phyloP scores from a whole-genome alignment of 2,888 invertebrate genomes.

The Synergus gifuensis region DNA sequence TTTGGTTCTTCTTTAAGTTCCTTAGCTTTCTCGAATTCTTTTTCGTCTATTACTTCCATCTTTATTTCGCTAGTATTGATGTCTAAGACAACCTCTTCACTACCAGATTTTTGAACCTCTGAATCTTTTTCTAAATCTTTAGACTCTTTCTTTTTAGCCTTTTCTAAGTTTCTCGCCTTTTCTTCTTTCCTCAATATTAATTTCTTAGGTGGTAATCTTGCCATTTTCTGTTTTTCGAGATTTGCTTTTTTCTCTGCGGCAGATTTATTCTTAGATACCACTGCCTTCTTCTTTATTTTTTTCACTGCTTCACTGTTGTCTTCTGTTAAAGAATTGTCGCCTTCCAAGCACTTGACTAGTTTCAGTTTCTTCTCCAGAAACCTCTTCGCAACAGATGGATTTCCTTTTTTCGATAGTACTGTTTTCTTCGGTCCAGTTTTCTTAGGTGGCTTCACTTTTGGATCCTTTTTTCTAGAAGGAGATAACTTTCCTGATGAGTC shows the following conservation, averaged over 20 bases:
- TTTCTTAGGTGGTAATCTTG: constrained; percentile 68
- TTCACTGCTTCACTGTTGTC: constrained; percentile 60
- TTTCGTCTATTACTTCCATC: constrained; percentile 69
- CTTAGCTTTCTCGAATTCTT: constrained; percentile 55
- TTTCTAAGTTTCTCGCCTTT: constrained; percentile 69
- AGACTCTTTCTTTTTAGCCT: constrained; percentile 66
- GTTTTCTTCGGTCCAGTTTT: constrained; percentile 68
- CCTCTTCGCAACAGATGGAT: constrained; percentile 70
- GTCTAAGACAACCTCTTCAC: constrained; percentile 59
- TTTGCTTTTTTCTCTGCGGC: constrained; percentile 70
- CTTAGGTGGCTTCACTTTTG: constrained; percentile 65
- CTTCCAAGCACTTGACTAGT: constrained; percentile 68
- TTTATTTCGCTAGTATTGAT: constrained; percentile 65
- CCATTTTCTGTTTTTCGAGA: constrained; percentile 71
- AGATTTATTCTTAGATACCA: constrained; percentile 64
- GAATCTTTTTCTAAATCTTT: constrained; percentile 65
- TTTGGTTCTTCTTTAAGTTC: constrained; percentile 61
- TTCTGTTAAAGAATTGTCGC: constrained; percentile 58
- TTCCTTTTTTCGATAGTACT: constrained; percentile 67
- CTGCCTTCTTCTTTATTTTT: constrained; percentile 66
- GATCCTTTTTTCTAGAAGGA: constrained; percentile 59
- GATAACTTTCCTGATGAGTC: constrained; percentile 53
- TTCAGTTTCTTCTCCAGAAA: constrained; percentile 73
- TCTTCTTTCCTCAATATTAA: constrained; percentile 63
- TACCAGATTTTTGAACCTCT: constrained; percentile 59